phyloP scores from a whole-genome alignment of 1,140 invertebrate genomes.

The Lepidotrigona ventralis region DNA sequence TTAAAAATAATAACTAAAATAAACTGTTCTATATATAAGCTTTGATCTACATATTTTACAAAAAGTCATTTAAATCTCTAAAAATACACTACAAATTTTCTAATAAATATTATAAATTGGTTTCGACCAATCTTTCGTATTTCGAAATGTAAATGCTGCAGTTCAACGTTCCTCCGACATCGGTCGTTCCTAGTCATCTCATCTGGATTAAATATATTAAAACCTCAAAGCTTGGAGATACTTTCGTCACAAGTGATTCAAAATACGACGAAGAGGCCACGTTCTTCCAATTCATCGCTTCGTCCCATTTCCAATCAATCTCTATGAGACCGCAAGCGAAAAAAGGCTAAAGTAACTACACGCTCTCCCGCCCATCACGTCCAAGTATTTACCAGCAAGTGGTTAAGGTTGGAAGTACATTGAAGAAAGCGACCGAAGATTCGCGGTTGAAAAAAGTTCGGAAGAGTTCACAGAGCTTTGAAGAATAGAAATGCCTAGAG shows the following conservation, averaged over 20 bases:
- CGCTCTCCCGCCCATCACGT: not conserved
- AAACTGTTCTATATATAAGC: no score
- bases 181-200: not conserved
- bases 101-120: no score
- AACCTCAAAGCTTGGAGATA: not conserved
- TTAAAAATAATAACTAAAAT: no score
- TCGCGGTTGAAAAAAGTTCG: not conserved
- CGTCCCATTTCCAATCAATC: not conserved
- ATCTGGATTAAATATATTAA: not conserved
- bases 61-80: no score
- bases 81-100: no score
- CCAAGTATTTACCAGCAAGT: conserved; percentile 36
- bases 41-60: no score
- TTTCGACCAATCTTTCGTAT: no score
- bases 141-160: no score
- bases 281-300: not conserved
- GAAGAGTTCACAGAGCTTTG: conserved; percentile 33
- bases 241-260: not conserved
- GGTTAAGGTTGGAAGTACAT: not conserved
- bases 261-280: not conserved
- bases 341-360: not conserved
- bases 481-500: conserved; percentile 15
- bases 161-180: not conserved
- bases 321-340: not conserved
- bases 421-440: not conserved